Evolutionary conservation across 2,888 invertebrate species (phyloP), one percentile per base, ranked within the genome.

Genomic region (Axea sp.): DNA sequence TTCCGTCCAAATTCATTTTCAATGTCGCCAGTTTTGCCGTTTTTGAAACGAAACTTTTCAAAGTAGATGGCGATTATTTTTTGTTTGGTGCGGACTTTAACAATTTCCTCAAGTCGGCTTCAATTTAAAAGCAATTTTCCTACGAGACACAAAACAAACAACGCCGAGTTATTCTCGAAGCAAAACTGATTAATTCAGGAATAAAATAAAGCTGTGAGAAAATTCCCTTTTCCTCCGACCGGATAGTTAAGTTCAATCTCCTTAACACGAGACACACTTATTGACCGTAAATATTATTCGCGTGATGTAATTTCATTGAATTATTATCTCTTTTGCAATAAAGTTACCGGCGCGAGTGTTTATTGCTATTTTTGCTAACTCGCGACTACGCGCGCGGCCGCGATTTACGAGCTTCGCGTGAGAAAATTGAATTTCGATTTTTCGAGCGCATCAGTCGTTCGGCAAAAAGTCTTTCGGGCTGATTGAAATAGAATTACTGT

Each of bases 401-500:
- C 24, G 15, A 33, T 9, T 37, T 5, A 6, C 26, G 11, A 51
- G 15, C 11, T 7, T 4, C 2, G 17, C 8, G 45, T 17, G 5
- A 7, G 14, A 39, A 7, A n/a, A n/a, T n/a, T n/a, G n/a, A n/a
- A n/a, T n/a, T 41, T 41, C 22, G 22, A 5, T n/a, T 24, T 24
- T 26, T 8, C 12, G 2, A 14, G 5, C 4, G 2, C 11, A 1
- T n/a, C 12, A 4, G 1, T 41, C 9, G 3, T 1, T 12, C 11
- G 1, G 19, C 1, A 9, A 9, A 39, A 24, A 26, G 49, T 22
- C 33, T 33, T 39, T 30, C 19, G 26, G 14, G 39, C 22, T 62
- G 59, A 49, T 49, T 39, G 60, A 69, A 60, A 60, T 60, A 45
- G 53, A 35, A 45, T 60, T 30, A 24, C 39, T 77, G 84, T 77